Base-by-base conservation (phyloP, 2,797 vertebrate genomes). In the Eupleurogrammus muticus region DNA sequence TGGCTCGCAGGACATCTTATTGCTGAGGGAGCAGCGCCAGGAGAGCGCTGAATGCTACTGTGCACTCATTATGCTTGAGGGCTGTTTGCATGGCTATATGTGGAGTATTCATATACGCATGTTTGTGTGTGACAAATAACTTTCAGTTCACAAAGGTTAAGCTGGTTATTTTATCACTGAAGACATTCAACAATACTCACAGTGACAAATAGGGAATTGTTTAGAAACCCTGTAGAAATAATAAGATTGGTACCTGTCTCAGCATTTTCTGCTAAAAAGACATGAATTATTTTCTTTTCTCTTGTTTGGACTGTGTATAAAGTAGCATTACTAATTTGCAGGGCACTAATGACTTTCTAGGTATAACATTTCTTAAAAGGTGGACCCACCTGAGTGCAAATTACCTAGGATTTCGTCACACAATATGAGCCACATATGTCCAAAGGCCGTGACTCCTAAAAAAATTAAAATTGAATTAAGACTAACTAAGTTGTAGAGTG, bases 11-110 rank as follows among this genome's bases (percentile, higher is more conserved):
- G 77, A 77, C 77, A 67, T 23, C 57, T 77, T 76, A 69, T 40
- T 73, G 71, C 67, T 73, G 67, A 51, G 79, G 55, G 66, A 77
- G 36, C 70, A 57, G 56, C 20, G 56, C 59, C 73, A 59, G 60
- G 57, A 76, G 58, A 74, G 52, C 16, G 0, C 55, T 75, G 40
- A 79, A 73, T 67, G 46, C 35, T 42, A 24, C 66, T 80, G 70
- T 56, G 49, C 17, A 40, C 19, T 72, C 75, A 62, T 64, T 68
- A 71, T 38, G 2, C 65, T 40, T 28, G 52, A 58, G 66, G 21
- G 42, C 21, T 51, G 55, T 54, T 54, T 54, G 52, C n/a, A 3
- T 47, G n/a, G 17, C 24, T 70, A 21, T 60, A 62, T 54, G 55
- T 47, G 14, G 38, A 63, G 64, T 68, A 32, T 55, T 64, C 46